Evolutionary conservation across 30 jellyfish, hydroid and myxozoan genomes (phyloP), one percentile per base, ranked within the genome.

Genomic region (Turritopsis dohrnii): DNA sequence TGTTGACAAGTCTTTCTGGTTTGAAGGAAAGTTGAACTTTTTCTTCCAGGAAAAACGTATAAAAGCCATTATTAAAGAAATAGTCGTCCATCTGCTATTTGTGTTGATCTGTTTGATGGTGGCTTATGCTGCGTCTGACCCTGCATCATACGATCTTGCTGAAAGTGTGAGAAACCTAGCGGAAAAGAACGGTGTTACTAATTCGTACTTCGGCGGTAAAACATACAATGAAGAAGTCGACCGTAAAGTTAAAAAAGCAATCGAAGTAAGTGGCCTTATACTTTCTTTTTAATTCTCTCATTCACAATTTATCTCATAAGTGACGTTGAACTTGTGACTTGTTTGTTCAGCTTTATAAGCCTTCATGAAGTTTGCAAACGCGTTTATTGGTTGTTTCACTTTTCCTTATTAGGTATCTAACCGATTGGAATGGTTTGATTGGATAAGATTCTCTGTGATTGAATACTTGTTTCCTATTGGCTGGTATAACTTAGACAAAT

Each of bases 121-220:
- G 73, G 96, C 96, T 8, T 93, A 93, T 86, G 85, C 96, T 54
- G 84, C 95, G 69, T 66, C 94, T 88, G 96, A 93, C 54, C 95
- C 96, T 24, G 88, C 84, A 75, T 93, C 96, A 18, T 81, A 27
- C 74, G 76, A 84, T 0, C 85, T 80, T 77, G 92, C 93, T 7
- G 72, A 73, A 23, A 77, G 90, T n/a, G 96, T 80, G 22, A 71
- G 82, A 53, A 76, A 88, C 21, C 84, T 75, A 31, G 65, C 86
- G n/a, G 84, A 89, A 18, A 84, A 13, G 3, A 87, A 83, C 29
- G 92, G 90, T 21, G 22, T 85, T 8, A 18, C 53, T 52, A 21
- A 18, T 8, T 54, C 84, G 18, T 85, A 85, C 23, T 13, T 21
- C 31, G 71, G 65, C 1, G 86, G 86, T 16, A 53, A 20, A 1